These are phyloP conservation scores for Diplolepis rosae DNA, from an alignment of 2,888 invertebrate species.

Conservation along the genomic window DNA sequence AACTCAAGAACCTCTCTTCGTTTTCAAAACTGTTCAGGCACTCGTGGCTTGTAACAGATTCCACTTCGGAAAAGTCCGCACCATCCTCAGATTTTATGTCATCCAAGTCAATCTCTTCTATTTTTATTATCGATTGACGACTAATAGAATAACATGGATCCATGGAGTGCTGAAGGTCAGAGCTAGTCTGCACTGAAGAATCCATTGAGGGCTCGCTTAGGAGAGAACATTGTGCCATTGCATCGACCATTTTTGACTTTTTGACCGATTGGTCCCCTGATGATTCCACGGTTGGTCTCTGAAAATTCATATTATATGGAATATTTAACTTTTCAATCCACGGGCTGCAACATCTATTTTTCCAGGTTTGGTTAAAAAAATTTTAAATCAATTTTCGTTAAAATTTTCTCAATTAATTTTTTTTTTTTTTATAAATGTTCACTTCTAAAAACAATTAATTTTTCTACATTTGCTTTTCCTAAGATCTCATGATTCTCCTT, in stretches of 20 bases:
- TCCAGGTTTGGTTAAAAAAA: too few species aligned
- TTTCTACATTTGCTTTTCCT: too few species aligned
- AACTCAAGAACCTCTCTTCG: conserved; percentile 5
- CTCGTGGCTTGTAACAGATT: conserved; percentile 37
- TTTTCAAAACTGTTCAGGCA: conserved; percentile 10
- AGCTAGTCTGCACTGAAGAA: conserved; percentile 37
- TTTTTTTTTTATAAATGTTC: too few species aligned
- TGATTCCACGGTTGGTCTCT: conserved; percentile 1
- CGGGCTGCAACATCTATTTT: too few species aligned
- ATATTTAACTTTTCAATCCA: too few species aligned
- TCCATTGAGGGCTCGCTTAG: conserved; percentile 48
- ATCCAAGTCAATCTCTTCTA: conserved; percentile 54
- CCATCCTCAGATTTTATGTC: conserved; percentile 56
- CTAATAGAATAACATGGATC: conserved; percentile 29
- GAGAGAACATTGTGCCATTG: conserved; percentile 61
- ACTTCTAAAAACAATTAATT: too few species aligned
- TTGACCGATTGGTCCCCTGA: background rate
- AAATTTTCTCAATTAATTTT: too few species aligned
- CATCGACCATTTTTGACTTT: conserved; percentile 52
- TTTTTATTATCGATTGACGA: conserved; percentile 40
- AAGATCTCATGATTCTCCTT: too few species aligned
- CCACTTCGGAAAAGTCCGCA: conserved; percentile 44
- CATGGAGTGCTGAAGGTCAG: conserved; percentile 1
- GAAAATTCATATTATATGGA: too few species aligned
- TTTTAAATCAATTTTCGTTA: too few species aligned